phyloP scores from a whole-genome alignment of 2,113 vertebrate genomes.

The Gallinago paraguaiae region DNA sequence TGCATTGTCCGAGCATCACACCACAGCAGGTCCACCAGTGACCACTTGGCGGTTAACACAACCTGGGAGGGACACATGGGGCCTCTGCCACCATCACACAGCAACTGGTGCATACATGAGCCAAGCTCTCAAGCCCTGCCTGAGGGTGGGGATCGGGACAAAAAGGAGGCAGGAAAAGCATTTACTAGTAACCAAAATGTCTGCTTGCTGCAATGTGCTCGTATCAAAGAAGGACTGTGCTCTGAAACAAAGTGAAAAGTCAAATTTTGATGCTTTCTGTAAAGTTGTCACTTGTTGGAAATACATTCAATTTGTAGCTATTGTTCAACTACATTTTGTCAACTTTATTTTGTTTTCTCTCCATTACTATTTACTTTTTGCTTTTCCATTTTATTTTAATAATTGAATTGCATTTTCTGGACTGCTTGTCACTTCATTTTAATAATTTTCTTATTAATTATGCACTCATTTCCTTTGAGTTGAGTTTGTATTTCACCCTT shows the following conservation, averaged over 20 bases:
- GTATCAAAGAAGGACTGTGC: neutral
- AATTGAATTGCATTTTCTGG: neutral
- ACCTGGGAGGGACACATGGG: accelerated
- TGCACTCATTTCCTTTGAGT: neutral
- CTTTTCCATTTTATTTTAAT: neutral
- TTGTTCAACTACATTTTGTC: neutral
- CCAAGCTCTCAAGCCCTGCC: neutral
- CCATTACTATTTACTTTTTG: neutral
- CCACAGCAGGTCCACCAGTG: neutral
- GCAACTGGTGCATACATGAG: neutral
- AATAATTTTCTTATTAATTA: neutral
- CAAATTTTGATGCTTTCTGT: neutral
- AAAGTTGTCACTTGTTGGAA: neutral
- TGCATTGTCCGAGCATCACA: neutral
- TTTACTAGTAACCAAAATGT: neutral
- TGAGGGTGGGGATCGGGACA: neutral
- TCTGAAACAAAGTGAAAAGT: neutral
- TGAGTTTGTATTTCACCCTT: neutral
- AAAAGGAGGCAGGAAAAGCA: neutral
- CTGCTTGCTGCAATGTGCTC: neutral
- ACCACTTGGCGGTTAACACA: accelerated
- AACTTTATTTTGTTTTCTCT: neutral
- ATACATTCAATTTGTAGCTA: neutral
- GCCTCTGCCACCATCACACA: accelerated
- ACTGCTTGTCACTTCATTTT: neutral